phyloP scores from a whole-genome alignment of 1,140 invertebrate genomes.

The Drosophila pseudoananassae region DNA sequence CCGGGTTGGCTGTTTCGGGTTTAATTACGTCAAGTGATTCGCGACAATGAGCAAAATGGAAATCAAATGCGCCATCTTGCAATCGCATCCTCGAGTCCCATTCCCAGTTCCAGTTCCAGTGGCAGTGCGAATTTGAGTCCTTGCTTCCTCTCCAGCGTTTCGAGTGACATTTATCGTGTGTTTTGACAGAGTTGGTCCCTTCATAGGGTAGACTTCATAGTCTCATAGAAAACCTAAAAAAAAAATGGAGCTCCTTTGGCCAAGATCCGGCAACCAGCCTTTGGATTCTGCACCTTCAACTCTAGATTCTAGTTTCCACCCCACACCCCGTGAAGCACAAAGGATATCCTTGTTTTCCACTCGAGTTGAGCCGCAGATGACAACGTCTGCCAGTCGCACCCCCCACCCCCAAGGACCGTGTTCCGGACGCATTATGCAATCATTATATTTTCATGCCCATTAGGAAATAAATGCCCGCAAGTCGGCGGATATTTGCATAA shows the following conservation, averaged over 20 bases:
- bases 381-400: constrained; percentile 10
- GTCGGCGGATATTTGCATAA: constrained; percentile 53
- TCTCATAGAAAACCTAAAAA: background rate
- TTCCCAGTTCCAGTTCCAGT: background rate
- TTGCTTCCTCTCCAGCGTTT: constrained; percentile 18
- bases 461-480: constrained; percentile 50
- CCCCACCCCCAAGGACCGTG: background rate
- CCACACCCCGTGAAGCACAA: constrained; percentile 17
- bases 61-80: constrained; percentile 72
- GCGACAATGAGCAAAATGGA: constrained; percentile 72
- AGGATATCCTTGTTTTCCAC: constrained; percentile 66
- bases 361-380: constrained; percentile 58
- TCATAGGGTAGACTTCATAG: too few species aligned
- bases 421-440: constrained; percentile 57
- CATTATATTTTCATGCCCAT: constrained; percentile 76
- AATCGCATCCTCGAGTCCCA: constrained; percentile 1
- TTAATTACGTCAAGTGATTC: constrained; percentile 76
- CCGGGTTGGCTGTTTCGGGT: constrained; percentile 22
- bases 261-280: background rate
- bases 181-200: constrained; percentile 31
- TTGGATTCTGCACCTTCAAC: background rate
- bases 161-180: constrained; percentile 64
- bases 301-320: background rate
- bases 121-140: constrained; percentile 1
- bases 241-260: constrained; percentile 13